Percentiles rank a stretch among this genome's conserved stretches.
Evolutionary conservation across 2,888 invertebrate species (phyloP).

Genomic region (Tortrix viridana): DNA sequence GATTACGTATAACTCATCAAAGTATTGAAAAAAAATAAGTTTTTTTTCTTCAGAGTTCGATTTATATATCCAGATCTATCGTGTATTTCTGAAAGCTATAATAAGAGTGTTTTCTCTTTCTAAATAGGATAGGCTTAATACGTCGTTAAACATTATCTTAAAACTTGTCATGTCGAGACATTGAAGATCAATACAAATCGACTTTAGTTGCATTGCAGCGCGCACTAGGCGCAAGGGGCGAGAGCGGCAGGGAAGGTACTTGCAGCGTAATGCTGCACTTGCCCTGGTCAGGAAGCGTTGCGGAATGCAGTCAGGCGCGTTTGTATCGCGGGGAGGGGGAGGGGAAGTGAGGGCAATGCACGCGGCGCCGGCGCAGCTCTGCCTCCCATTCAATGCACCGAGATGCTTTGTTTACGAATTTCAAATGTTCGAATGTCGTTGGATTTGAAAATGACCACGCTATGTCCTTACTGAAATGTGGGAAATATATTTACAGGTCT

Average conservation of each 20-base stretch:
- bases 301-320: slow-evolving; percentile 84
- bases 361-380: slow-evolving; percentile 74
- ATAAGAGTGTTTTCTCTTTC: too few species aligned
- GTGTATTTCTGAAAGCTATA: too few species aligned
- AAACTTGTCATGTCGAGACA: slow-evolving; percentile 1
- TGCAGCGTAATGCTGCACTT: slow-evolving; percentile 81
- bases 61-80: too few species aligned
- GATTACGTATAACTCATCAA: too few species aligned
- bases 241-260: slow-evolving; percentile 64
- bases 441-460: neutral
- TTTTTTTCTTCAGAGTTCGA: too few species aligned
- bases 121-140: neutral
- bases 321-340: slow-evolving; percentile 62
- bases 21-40: too few species aligned
- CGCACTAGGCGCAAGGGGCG: slow-evolving; percentile 52
- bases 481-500: neutral
- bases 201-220: slow-evolving; percentile 20
- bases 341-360: slow-evolving; percentile 71
- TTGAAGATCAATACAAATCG: slow-evolving; percentile 22
- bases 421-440: slow-evolving; percentile 45
- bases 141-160: neutral
- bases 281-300: slow-evolving; percentile 83
- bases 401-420: slow-evolving; percentile 70
- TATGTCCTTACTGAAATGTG: neutral
- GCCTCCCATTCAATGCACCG: slow-evolving; percentile 71